Conservation (phyloP, 2,113 vertebrate species). For the Clarias batrachus region DNA sequence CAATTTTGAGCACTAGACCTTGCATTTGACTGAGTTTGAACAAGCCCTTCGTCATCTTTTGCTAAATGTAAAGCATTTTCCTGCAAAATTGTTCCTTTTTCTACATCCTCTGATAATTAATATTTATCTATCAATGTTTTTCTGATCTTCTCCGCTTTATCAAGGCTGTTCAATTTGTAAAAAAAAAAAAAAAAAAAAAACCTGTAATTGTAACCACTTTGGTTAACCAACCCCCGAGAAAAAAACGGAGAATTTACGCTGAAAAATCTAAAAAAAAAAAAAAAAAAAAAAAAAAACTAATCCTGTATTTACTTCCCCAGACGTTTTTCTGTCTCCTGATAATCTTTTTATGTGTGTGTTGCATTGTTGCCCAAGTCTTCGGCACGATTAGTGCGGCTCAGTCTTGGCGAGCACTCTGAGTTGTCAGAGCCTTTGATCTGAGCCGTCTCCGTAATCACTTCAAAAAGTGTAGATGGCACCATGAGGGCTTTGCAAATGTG, state of each 20-base stretch:
- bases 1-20: not conserved
- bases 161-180: conserved; percentile 6
- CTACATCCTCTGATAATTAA: conserved; percentile 32
- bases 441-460: conserved; percentile 75
- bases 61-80: conserved; percentile 14
- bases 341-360: conserved; percentile 75
- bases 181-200: conserved; percentile 28
- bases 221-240: no score
- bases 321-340: conserved; percentile 55
- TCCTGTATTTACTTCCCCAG: conserved; percentile 46
- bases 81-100: not conserved
- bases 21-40: not conserved
- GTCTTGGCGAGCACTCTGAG: conserved; percentile 68
- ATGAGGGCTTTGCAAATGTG: conserved; percentile 68
- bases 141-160: conserved; percentile 38
- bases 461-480: conserved; percentile 65
- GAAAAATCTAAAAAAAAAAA: no score
- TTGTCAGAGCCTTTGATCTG: conserved; percentile 77
- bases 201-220: no score
- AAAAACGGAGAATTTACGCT: no score
- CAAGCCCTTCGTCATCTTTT: not conserved
- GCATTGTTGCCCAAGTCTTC: conserved; percentile 59
- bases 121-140: conserved; percentile 46
- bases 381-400: conserved; percentile 69
- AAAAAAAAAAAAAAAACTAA: conserved; percentile 38